These are phyloP conservation scores for Drosophila bocqueti DNA, from an alignment of 1,140 invertebrate species.

Conservation along the genomic window DNA sequence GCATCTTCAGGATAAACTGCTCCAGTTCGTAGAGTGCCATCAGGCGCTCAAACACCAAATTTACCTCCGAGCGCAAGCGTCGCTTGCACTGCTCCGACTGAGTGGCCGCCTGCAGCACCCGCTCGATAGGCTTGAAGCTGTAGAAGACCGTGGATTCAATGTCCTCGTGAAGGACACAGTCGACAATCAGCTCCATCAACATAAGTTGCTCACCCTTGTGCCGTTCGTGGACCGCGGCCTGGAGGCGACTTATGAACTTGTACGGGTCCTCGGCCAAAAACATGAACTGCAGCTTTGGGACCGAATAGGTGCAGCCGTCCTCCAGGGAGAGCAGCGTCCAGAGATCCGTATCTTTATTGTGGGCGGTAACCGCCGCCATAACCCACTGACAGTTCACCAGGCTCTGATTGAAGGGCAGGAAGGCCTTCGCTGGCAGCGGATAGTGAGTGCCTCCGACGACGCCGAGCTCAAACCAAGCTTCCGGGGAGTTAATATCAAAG, in stretches of 20 bases:
- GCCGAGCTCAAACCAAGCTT: constrained; percentile 75
- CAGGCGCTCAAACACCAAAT: constrained; percentile 74
- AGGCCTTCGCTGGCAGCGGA: constrained; percentile 72
- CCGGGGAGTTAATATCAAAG: constrained; percentile 67
- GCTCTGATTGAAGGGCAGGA: constrained; percentile 60
- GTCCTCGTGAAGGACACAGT: constrained; percentile 76
- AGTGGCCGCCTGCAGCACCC: constrained; percentile 31
- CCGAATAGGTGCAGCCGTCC: constrained; percentile 62
- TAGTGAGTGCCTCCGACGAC: constrained; percentile 59
- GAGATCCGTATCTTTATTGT: constrained; percentile 44
- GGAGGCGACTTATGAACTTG: constrained; percentile 65
- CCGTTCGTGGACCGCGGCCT: constrained; percentile 61
- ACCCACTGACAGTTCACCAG: constrained; percentile 71
- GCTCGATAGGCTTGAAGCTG: constrained; percentile 67
- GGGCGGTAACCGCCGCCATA: constrained; percentile 56
- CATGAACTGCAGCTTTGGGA: constrained; percentile 80
- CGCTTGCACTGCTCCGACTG: constrained; percentile 60
- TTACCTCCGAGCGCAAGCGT: constrained; percentile 63
- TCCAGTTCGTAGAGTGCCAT: constrained; percentile 80
- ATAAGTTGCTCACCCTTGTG: constrained; percentile 71
- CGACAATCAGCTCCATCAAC: constrained; percentile 78
- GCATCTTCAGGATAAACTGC: constrained; percentile 72
- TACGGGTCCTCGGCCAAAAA: constrained; percentile 79
- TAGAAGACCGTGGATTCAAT: constrained; percentile 61
- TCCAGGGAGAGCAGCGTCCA: constrained; percentile 64